Conservation (phyloP, 2,797 vertebrate genomes). For the Gymnodraco acuticeps region DNA sequence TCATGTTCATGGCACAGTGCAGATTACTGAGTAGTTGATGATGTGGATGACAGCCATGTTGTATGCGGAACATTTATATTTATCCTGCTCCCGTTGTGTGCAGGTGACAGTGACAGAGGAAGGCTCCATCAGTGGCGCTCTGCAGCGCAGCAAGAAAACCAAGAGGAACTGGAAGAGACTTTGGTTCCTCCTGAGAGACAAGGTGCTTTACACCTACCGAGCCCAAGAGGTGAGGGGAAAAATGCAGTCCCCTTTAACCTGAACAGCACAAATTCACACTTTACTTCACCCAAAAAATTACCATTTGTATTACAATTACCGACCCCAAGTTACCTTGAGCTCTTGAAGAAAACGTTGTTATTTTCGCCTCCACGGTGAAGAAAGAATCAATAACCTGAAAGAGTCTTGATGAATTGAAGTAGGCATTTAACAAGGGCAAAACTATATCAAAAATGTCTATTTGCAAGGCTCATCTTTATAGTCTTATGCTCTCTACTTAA, state of each 20-base stretch:
- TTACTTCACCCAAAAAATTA: too few relatives aligned
- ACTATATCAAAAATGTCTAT: too few relatives aligned
- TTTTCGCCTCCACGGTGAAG: too few relatives aligned
- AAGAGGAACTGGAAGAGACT: slow-evolving; percentile 96
- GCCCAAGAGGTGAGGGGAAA: slow-evolving; percentile 91
- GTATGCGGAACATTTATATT: not conserved
- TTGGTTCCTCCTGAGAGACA: slow-evolving; percentile 99
- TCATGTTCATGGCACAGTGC: not conserved
- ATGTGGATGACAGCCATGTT: not conserved
- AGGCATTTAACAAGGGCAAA: too few relatives aligned
- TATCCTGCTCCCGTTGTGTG: slow-evolving; percentile 1
- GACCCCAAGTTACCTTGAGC: too few relatives aligned
- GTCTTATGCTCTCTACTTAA: too few relatives aligned
- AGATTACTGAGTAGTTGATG: not conserved
- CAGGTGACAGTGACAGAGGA: slow-evolving; percentile 76
- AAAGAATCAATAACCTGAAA: too few relatives aligned
- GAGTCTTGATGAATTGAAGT: too few relatives aligned
- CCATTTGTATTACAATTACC: too few relatives aligned
- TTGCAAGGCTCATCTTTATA: too few relatives aligned
- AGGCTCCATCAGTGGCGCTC: slow-evolving; percentile 90
- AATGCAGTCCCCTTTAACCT: slow-evolving; percentile 73
- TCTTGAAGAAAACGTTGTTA: too few relatives aligned
- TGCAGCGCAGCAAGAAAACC: slow-evolving; percentile 93
- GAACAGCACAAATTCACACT: slow-evolving; percentile 38
- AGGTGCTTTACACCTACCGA: slow-evolving; percentile 97